Base-by-base conservation (phyloP, 1,140 invertebrate species). In the Drosophila micromelanica region DNA sequence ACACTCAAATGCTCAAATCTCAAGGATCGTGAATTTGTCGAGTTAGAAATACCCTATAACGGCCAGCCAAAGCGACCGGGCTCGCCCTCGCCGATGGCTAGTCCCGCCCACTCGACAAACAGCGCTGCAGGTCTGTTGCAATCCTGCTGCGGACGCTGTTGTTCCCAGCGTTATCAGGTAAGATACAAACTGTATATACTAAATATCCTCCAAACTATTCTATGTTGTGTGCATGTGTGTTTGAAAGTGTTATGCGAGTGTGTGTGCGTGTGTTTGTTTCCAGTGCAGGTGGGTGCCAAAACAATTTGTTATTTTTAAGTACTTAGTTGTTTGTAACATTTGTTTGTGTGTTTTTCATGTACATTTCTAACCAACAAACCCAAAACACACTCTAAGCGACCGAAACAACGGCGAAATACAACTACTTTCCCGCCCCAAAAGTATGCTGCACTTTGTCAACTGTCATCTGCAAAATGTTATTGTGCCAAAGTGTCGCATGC, bases 11-110 rank as follows among this genome's bases (percentile, higher is more conserved):
- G 69, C 74, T 78, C 75, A 76, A 86, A 69, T 65, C 71, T 59
- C 45, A 94, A 98, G 97, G 98, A 99, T 93, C 96, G 98, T 61
- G 97, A 99, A 93, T 99, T 99, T 93, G 96, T 98, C 64, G 98
- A 99, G 93, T 95, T 98, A 94, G 98, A 99, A 89, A 96, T 97
- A 91, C 97, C 97, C 9, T 98, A 95, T 93, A 99, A 98, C 92
- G 97, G 97, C 95, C 97, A 93, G 94, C 97, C 82, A 43, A 98
- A 98, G 93, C 94, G 97, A 89, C 97, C 97, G 3, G 97, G 95
- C 27, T 97, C 96, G 17, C 96, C 96, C 35, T 97, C 96, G 30
- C 96, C 96, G 2, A 94, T 97, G 79, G 96, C 97, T 35, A 97
- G 97, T 78, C 97, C 97, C 32, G 96, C 96, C 73, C 96, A 98